phyloP scores from a whole-genome alignment of 1,140 invertebrate genomes.

The Cotesia typhae region DNA sequence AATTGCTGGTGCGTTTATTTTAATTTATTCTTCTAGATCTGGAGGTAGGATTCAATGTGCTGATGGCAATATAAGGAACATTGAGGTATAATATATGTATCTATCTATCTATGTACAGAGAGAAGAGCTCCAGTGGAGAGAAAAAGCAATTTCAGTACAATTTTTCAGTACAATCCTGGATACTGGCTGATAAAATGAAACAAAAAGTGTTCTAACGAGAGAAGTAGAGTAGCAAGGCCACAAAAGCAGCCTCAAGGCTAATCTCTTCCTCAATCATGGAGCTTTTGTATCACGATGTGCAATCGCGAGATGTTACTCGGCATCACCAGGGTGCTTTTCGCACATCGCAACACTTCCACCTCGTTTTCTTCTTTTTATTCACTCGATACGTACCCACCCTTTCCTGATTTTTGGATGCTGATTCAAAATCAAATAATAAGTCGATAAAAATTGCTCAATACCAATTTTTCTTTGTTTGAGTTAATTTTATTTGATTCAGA shows the following conservation, averaged over 20 bases:
- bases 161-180: conserved; percentile 8
- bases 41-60: too few species aligned
- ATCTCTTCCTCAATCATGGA: conserved; percentile 51
- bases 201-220: conserved; percentile 44
- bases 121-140: background rate
- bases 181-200: conserved; percentile 24
- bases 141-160: conserved; percentile 7
- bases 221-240: conserved; percentile 40
- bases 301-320: conserved; percentile 3
- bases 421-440: too few species aligned
- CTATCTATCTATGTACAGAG: background rate
- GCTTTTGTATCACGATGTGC: conserved; percentile 40
- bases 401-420: too few species aligned
- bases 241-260: conserved; percentile 39
- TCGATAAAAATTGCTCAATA: too few species aligned
- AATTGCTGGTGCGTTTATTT: conserved; percentile 13
- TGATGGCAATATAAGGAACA: background rate
- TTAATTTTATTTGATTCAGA: too few species aligned
- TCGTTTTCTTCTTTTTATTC: conserved; percentile 19
- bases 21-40: background rate
- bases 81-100: background rate
- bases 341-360: background rate
- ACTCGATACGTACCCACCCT: background rate
- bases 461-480: too few species aligned
- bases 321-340: background rate